Percentiles rank a stretch among this genome's conserved stretches.
phyloP scores from a whole-genome alignment of 2,888 invertebrate species.

The Rhodophaea formosa region DNA sequence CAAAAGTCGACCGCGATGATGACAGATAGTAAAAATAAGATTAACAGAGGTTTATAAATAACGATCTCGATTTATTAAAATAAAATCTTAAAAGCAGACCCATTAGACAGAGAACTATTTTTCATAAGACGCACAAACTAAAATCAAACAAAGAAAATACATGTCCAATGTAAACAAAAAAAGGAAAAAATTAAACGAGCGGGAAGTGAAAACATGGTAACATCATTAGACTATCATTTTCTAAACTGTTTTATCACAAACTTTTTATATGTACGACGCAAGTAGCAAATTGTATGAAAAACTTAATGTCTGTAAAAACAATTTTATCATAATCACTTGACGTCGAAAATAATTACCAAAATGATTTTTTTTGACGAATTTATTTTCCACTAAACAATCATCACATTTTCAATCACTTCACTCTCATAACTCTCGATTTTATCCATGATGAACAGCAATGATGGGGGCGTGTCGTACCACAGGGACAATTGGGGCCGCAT shows the following conservation, averaged over 20 bases:
- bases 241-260: too few relatives aligned
- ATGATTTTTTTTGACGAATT: neutral
- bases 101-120: too few relatives aligned
- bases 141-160: neutral
- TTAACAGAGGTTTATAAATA: too few relatives aligned
- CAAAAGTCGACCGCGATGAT: too few relatives aligned
- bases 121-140: neutral
- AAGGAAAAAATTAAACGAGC: neutral
- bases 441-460: slow-evolving; percentile 61
- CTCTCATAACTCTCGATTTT: neutral
- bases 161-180: neutral
- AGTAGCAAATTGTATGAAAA: too few relatives aligned
- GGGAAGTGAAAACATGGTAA: too few relatives aligned
- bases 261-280: too few relatives aligned
- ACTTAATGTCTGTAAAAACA: too few relatives aligned
- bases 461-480: slow-evolving; percentile 57
- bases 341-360: neutral
- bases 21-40: too few relatives aligned
- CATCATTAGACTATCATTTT: too few relatives aligned
- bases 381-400: neutral
- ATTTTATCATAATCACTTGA: neutral
- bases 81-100: too few relatives aligned
- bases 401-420: neutral
- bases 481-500: slow-evolving; percentile 48
- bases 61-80: too few relatives aligned